Evolutionary conservation across 1,140 invertebrate species (phyloP).

Genomic region (Platyura marginata): DNA sequence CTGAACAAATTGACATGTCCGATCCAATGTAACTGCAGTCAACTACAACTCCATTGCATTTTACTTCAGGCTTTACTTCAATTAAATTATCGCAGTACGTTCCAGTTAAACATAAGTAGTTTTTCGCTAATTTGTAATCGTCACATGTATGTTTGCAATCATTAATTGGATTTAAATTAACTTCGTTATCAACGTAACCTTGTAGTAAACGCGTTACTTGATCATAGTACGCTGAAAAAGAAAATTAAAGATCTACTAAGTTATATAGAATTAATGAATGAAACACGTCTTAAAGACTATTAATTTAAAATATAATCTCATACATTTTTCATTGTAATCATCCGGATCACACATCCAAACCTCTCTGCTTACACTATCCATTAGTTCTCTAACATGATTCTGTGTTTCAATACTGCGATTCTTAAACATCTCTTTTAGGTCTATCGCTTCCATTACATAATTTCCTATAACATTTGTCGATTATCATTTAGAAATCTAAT

Average conservation of each 20-base stretch:
- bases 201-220: not conserved
- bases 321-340: conserved; percentile 5
- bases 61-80: not conserved
- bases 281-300: not conserved
- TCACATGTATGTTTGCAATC: not conserved
- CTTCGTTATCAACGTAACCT: conserved; percentile 1
- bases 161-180: not conserved
- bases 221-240: not conserved
- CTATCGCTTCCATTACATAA: conserved; percentile 41
- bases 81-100: not conserved
- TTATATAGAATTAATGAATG: not conserved
- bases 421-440: conserved; percentile 39
- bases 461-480: conserved; percentile 56
- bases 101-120: not conserved
- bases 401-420: conserved; percentile 42
- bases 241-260: not conserved
- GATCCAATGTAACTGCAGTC: not conserved
- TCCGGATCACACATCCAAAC: conserved; percentile 60
- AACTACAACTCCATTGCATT: not conserved
- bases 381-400: conserved; percentile 39
- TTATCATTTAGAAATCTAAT: conserved; percentile 16
- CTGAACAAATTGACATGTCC: not conserved
- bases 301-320: not conserved
- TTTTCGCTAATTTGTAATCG: not conserved
- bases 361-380: conserved; percentile 40